Percentiles rank a stretch among this genome's conserved stretches.
Evolutionary conservation across 92 coral and sea anemone species (phyloP).

Genomic region (Epizoanthus rinbou): DNA sequence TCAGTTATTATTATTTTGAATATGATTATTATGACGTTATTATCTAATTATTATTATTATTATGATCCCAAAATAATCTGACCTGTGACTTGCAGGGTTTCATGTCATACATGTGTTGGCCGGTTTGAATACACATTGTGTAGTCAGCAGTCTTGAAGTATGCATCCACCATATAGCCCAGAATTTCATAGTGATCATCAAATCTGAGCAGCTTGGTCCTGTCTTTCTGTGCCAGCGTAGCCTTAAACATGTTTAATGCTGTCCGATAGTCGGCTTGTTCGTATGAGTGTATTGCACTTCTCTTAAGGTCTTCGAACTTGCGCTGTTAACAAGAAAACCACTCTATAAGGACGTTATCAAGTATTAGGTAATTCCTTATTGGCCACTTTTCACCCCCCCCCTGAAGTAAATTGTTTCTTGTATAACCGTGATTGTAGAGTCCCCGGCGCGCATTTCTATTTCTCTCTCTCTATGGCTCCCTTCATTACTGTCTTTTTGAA

Average conservation of each 20-base stretch:
- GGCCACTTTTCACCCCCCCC: no score
- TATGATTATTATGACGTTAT: no score
- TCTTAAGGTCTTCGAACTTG: background rate
- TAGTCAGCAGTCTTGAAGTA: background rate
- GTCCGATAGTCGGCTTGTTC: background rate
- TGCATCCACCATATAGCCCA: background rate
- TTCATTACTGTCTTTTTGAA: no score
- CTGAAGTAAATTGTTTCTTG: no score
- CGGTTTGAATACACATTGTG: background rate
- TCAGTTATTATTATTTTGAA: no score
- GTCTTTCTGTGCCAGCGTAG: background rate
- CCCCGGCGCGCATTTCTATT: no score
- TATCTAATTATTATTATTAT: no score
- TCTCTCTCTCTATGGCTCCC: no score
- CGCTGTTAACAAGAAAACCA: background rate
- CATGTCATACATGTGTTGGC: slow-evolving; percentile 10
- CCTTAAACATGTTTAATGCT: background rate
- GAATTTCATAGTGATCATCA: background rate
- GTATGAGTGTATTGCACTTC: background rate
- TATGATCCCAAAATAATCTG: background rate
- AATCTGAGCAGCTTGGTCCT: background rate
- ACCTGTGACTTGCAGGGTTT: slow-evolving; percentile 28
- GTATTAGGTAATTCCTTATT: no score
- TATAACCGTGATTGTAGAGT: no score
- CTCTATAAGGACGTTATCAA: background rate